phyloP scores from a whole-genome alignment of 2,888 invertebrate species.

The Polietes domitor region DNA sequence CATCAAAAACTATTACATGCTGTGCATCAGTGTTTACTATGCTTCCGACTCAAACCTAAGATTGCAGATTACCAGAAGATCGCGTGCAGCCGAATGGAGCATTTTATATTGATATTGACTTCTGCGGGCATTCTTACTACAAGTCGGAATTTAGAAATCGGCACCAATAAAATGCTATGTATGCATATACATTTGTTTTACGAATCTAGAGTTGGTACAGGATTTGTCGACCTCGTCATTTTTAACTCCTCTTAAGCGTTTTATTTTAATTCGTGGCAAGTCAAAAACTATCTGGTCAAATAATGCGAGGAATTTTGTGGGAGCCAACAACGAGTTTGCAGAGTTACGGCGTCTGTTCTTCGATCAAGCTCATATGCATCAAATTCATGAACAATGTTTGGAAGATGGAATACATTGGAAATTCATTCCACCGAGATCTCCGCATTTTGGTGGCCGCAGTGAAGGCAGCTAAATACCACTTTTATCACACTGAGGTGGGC shows the following conservation, averaged over 20 bases:
- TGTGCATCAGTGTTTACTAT: slow-evolving; percentile 37
- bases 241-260: slow-evolving; percentile 43
- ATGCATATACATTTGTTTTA: slow-evolving; percentile 44
- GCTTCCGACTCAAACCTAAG: slow-evolving; percentile 46
- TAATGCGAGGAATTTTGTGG: slow-evolving; percentile 41
- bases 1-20: slow-evolving; percentile 35
- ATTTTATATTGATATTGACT: slow-evolving; percentile 44
- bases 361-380: no score
- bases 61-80: slow-evolving; percentile 19
- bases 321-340: no score
- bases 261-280: slow-evolving; percentile 38
- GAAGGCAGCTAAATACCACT: no score
- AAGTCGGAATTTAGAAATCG: slow-evolving; percentile 47
- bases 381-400: not conserved
- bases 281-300: slow-evolving; percentile 46
- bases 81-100: slow-evolving; percentile 39
- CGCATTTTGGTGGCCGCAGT: no score
- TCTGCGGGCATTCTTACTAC: slow-evolving; percentile 48
- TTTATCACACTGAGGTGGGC: not conserved
- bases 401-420: no score
- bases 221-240: slow-evolving; percentile 53
- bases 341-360: slow-evolving; percentile 22
- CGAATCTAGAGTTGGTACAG: slow-evolving; percentile 49
- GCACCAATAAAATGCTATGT: slow-evolving; percentile 53
- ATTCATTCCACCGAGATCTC: no score